Evolutionary conservation across 2,888 invertebrate species (phyloP), one percentile per base, ranked within the genome.

Genomic region (Epinotia demarniana): DNA sequence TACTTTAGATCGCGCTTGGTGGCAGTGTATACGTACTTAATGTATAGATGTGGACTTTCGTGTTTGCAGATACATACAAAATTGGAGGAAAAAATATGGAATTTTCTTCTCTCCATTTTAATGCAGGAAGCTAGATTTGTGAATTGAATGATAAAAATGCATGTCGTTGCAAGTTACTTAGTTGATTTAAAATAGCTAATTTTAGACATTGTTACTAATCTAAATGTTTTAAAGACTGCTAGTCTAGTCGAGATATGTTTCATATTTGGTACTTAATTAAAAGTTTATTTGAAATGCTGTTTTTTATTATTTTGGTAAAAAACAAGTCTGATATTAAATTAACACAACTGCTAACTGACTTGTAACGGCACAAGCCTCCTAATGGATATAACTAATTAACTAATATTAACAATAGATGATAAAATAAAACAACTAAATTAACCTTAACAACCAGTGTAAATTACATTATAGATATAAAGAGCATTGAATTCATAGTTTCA

Each of bases 1-100:
- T 75, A 53, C 64, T 70, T 64, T 76, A 77, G 75, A 78, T 80
- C 80, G 83, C 85, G 89, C 89, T 89, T 89, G 85, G 84, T 86
- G 89, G 84, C 85, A 87, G 89, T 90, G 89, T 89, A 86, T 87
- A 89, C 88, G 88, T 87, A 87, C 85, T 81, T 78, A 77, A 77
- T 75, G 77, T 77, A 67, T 75, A 75, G 75, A 77, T 74, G 71
- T 77, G 77, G 77, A 71, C 23, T 46, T 72, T 39, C 70, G 63
- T 72, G 72, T 63, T 53, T 70, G 69, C 73, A 43, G 61, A 39
- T 74, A 70, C 69, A 71, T 55, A 72, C 39, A 57, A 73, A 69
- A 70, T 70, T 58, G 39, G 69, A 74, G 74, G 58, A 70, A 70
- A 68, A 68, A 67, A 62, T 43, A 33, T 18, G 8, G 18, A 43